Evolutionary conservation across 2,113 vertebrate species (phyloP).

Genomic region (Aythya baeri): DNA sequence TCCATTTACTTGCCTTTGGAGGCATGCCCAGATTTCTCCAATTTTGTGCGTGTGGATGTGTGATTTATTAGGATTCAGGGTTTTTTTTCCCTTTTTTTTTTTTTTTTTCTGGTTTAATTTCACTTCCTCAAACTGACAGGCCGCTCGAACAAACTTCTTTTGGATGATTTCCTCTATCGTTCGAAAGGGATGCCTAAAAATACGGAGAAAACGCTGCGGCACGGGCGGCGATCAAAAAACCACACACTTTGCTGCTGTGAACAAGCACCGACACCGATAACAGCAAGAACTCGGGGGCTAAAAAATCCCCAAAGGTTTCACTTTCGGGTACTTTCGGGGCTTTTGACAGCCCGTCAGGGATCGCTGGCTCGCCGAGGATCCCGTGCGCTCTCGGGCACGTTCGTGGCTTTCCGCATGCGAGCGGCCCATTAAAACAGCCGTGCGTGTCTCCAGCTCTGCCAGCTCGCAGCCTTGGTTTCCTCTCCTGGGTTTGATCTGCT

Average conservation of each 20-base stretch:
- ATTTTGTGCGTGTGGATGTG: constrained; percentile 41
- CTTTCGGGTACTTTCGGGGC: neutral
- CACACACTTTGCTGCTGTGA: neutral
- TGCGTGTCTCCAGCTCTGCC: constrained; percentile 30
- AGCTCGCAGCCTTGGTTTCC: constrained; percentile 6
- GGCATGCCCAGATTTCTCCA: constrained; percentile 54
- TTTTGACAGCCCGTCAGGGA: neutral
- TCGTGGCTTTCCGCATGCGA: neutral
- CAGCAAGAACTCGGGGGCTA: neutral
- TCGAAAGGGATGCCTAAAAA: constrained; percentile 30
- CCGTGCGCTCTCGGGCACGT: neutral
- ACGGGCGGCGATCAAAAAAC: neutral
- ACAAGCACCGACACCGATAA: neutral
- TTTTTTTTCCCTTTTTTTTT: neutral
- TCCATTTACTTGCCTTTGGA: constrained; percentile 65
- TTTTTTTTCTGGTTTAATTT: constrained; percentile 22
- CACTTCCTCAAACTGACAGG: constrained; percentile 62
- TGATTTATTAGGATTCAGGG: constrained; percentile 51
- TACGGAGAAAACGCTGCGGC: neutral
- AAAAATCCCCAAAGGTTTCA: neutral
- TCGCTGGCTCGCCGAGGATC: neutral
- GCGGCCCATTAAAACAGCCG: neutral
- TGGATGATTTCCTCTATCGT: constrained; percentile 68
- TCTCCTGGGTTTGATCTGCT: neutral
- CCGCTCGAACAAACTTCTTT: constrained; percentile 44